Base-by-base conservation (phyloP, 1,140 invertebrate species). In the Penaeus indicus region DNA sequence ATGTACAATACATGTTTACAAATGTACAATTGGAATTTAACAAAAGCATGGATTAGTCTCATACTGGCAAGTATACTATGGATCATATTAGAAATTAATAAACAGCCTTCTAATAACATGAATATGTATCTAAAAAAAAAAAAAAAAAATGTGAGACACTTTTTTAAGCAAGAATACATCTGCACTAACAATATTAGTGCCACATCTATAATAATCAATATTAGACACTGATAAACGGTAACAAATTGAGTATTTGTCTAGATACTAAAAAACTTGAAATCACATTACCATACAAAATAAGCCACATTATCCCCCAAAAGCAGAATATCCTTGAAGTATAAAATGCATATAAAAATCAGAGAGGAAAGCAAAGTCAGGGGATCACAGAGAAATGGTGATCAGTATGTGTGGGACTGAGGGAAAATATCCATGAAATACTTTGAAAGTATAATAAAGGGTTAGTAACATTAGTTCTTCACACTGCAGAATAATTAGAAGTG, bases 271-370 rank as follows among this genome's bases (percentile, higher is more conserved):
- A 84, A 84, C 64, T n/a, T 38, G 21, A 47, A 42, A n/a, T 42
- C 27, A 69, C 25, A 47, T 54, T 27, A 84, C 47, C 64, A 69
- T n/a, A 84, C 47, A 75, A 84, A 84, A 47, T 18, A 84, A 84
- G 82, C 82, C 82, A 84, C 82, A 84, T 84, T 84, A 84, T 84
- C 82, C 82, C 82, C 64, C 47, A 69, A 69, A 84, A 22, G 69
- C 82, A 84, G 82, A 84, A 84, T 84, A 84, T 84, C 82, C 82
- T 80, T 60, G 19, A 60, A 60, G 78, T 25, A 25, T 42, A 47
- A 79, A 60, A 69, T 67, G 69, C 18, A 84, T 84, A 42, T 13
- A 67, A 47, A 69, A n/a, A 84, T 67, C 25, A 25, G 19, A 84
- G 25, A 32, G 62, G 38, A 64, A 47, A n/a, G 25, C 21, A 61